phyloP scores from a whole-genome alignment of 2,113 vertebrate species.

The Heterotilapia buettikoferi region DNA sequence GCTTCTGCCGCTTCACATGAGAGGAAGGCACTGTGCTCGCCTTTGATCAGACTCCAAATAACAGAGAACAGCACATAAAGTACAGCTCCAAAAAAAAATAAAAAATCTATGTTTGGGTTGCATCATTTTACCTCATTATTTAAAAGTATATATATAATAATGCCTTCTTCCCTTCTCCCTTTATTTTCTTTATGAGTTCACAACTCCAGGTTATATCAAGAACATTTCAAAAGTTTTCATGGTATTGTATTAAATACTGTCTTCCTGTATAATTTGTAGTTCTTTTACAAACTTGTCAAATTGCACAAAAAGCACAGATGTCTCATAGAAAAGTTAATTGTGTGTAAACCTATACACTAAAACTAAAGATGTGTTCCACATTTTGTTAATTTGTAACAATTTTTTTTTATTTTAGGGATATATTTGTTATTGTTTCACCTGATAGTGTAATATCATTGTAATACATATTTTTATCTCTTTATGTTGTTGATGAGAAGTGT shows the following conservation, averaged over 20 bases:
- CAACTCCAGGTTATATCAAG: not conserved
- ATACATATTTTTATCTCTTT: not conserved
- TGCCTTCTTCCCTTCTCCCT: not conserved
- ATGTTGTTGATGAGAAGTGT: not conserved
- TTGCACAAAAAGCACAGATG: not conserved
- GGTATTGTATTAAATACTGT: not conserved
- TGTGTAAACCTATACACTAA: not conserved
- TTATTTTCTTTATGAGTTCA: not conserved
- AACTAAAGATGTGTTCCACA: not conserved
- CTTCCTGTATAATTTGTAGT: not conserved
- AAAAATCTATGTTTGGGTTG: constrained; percentile 20
- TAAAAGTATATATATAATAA: not conserved
- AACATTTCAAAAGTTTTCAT: not conserved
- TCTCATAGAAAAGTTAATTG: not conserved
- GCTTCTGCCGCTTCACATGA: constrained; percentile 56
- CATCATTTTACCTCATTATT: constrained; percentile 11
- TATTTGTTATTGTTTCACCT: not conserved
- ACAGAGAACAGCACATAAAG: constrained; percentile 45
- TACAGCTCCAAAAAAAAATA: constrained; percentile 19
- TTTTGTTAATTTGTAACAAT: not conserved
- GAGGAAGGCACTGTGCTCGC: constrained; percentile 43
- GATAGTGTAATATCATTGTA: not conserved
- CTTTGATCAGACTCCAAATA: constrained; percentile 66
- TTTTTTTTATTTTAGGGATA: not conserved
- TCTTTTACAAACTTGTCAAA: not conserved